A percentile compares a stretch with the other conserved stretches of the same genome.
Evolutionary conservation across 92 coral and sea anemone genomes (phyloP).

Genomic region (Ricordea florida): DNA sequence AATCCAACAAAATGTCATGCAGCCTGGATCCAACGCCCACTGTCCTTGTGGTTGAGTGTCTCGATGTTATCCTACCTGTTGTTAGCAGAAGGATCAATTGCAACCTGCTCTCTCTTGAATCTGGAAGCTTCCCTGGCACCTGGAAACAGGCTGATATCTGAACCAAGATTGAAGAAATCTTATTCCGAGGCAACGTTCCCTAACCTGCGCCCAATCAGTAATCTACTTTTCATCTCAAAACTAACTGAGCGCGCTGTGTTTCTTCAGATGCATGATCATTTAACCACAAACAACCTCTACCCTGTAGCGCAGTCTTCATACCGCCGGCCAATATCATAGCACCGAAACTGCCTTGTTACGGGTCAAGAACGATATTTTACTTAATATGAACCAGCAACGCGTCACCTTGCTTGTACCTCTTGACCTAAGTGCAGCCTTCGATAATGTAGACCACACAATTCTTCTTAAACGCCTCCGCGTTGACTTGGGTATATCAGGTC

Average conservation of each 20-base stretch:
- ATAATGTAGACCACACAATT: conserved; percentile 21
- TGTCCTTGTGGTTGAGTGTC: conserved; percentile 39
- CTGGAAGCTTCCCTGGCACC: no score
- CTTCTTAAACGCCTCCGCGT: conserved; percentile 14
- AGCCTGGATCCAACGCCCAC: conserved; percentile 38
- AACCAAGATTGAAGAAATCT: no score
- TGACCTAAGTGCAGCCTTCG: conserved; percentile 38
- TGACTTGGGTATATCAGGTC: conserved; percentile 21
- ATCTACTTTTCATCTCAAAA: conserved; percentile 43
- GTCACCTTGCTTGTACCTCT: conserved; percentile 32
- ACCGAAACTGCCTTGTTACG: conserved; percentile 36
- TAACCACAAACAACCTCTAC: conserved; percentile 9
- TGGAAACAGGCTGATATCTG: no score
- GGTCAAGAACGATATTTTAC: conserved; percentile 35
- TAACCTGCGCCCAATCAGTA: conserved; percentile 51
- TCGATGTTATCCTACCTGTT: conserved; percentile 21
- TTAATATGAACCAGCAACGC: conserved; percentile 17
- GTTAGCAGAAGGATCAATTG: not conserved
- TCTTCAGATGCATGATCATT: conserved; percentile 9
- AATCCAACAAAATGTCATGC: conserved; percentile 29
- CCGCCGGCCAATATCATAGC: conserved; percentile 30
- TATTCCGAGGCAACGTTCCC: no score
- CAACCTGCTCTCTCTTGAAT: no score
- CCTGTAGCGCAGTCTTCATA: conserved; percentile 44
- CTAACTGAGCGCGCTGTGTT: conserved; percentile 14